Conservation (phyloP, 2,888 invertebrate species). For the Tenthredo scrophulariae region DNA sequence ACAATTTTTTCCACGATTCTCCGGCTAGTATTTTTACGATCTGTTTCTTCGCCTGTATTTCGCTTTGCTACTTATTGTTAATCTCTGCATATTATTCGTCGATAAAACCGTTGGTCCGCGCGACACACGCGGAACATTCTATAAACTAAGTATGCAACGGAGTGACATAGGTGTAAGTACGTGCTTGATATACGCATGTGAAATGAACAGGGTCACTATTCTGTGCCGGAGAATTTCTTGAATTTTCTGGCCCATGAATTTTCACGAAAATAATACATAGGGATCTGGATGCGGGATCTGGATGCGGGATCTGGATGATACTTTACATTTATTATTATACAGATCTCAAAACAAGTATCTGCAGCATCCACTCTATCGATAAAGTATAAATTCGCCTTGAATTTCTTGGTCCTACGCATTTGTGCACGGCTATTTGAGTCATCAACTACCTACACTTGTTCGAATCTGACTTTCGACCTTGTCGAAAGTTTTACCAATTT, state of each 20-base stretch:
- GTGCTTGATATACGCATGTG: neutral
- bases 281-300: neutral
- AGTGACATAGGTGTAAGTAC: neutral
- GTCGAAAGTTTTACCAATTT: neutral
- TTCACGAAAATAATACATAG: neutral
- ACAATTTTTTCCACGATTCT: neutral
- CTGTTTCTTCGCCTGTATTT: neutral
- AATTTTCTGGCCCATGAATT: neutral
- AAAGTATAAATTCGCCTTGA: neutral
- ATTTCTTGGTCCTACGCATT: neutral
- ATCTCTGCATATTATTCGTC: neutral
- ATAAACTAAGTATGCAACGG: neutral
- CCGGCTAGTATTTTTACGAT: neutral
- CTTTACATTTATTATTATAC: neutral
- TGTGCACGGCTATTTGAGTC: neutral
- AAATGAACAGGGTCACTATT: neutral
- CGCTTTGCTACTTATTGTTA: neutral
- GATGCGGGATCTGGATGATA: neutral
- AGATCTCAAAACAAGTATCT: neutral
- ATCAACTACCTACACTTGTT: neutral
- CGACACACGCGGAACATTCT: neutral
- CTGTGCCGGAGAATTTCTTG: neutral
- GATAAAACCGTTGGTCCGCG: neutral
- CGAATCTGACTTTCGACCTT: neutral
- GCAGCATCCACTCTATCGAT: neutral